Conservation (phyloP, 2,113 vertebrate species). For the Hystrix brachyura region DNA sequence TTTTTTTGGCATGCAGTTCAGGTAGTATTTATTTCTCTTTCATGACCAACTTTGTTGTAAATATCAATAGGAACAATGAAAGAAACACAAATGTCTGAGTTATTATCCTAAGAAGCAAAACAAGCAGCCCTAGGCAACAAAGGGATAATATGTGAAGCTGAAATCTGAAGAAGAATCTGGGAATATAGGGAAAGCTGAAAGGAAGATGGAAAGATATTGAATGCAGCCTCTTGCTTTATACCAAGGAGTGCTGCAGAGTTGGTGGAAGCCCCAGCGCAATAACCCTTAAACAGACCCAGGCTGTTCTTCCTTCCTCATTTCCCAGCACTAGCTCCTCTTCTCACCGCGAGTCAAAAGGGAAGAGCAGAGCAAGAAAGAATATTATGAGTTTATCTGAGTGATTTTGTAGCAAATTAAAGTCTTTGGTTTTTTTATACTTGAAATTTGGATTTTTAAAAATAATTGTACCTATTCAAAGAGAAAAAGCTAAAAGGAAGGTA, state of each 20-base stretch:
- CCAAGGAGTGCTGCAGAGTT: rapidly evolving
- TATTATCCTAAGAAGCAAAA: slow-evolving; percentile 12
- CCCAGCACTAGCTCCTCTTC: background rate
- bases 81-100: background rate
- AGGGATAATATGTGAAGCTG: background rate
- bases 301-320: background rate
- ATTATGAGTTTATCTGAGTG: background rate
- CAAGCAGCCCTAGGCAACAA: background rate
- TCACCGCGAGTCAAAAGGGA: background rate
- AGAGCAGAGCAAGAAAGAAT: background rate
- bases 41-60: background rate
- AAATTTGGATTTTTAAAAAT: background rate
- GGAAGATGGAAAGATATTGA: background rate
- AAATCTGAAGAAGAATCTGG: background rate
- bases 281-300: background rate
- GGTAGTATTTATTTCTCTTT: background rate
- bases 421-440: slow-evolving; percentile 35
- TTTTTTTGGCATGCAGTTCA: background rate
- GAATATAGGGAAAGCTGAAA: background rate
- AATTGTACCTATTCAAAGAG: slow-evolving; percentile 7
- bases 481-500: background rate
- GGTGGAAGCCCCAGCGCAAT: background rate
- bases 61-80: slow-evolving; percentile 22
- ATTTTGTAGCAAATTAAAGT: background rate
- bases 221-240: background rate